A percentile compares a stretch with the other conserved stretches of the same genome.
Conservation (phyloP, 2,888 invertebrate genomes). For the Ashinkailepas kermadecensis region DNA sequence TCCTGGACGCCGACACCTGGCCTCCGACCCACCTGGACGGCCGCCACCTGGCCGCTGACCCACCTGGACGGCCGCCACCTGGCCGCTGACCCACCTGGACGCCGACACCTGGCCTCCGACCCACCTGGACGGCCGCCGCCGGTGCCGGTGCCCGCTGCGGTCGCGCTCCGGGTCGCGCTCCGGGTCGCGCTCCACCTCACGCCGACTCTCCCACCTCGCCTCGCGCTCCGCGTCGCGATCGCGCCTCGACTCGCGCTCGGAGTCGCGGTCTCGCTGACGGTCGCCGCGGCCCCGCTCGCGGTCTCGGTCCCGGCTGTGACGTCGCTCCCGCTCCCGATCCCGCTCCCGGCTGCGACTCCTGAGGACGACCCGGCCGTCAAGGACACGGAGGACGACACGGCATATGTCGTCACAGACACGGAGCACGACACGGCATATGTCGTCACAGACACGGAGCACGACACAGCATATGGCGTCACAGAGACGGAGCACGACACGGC, state of each 20-base stretch:
- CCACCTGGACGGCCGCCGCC: not conserved
- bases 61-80: too few species aligned
- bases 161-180: not conserved
- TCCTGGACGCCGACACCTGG: not conserved
- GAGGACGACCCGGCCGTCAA: not conserved
- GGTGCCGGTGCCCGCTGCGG: not conserved
- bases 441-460: too few species aligned
- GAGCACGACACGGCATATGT: too few species aligned
- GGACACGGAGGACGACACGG: not conserved
- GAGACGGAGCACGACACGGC: too few species aligned
- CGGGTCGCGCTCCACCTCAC: too few species aligned
- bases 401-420: not conserved
- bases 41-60: too few species aligned
- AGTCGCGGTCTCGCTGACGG: not conserved
- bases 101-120: not conserved
- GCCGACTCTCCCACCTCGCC: too few species aligned
- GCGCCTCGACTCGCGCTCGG: not conserved
- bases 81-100: too few species aligned
- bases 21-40: not conserved
- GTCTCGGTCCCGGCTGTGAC: not conserved
- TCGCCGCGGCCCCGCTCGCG: not conserved
- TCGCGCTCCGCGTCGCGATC: not conserved
- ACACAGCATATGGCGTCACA: not conserved
- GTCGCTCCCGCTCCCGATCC: not conserved
- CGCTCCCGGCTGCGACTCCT: conserved; percentile 5